Percentiles rank a stretch among this genome's conserved stretches.
phyloP scores from a whole-genome alignment of 2,888 invertebrate genomes.

The Norana najaformis region DNA sequence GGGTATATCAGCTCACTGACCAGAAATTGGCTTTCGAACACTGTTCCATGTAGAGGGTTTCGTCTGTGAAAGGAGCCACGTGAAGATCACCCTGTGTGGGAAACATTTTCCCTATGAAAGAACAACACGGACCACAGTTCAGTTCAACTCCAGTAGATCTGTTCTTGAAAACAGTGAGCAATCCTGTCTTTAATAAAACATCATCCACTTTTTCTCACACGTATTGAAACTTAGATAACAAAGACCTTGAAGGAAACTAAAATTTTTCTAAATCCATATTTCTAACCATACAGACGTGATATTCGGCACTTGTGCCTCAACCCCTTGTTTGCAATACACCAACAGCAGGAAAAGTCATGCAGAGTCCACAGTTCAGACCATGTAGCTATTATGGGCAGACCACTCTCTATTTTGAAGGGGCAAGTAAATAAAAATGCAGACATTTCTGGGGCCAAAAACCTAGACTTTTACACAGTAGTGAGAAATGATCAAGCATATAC shows the following conservation, averaged over 20 bases:
- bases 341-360: background rate
- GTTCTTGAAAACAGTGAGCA: background rate
- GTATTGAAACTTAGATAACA: background rate
- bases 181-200: constrained; percentile 13
- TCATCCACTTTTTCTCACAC: background rate
- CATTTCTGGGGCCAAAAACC: background rate
- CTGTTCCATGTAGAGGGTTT: constrained; percentile 95
- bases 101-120: constrained; percentile 84
- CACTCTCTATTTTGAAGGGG: background rate
- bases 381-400: background rate
- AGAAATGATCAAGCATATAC: background rate
- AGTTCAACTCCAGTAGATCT: background rate
- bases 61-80: constrained; percentile 96
- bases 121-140: background rate
- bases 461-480: background rate
- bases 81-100: constrained; percentile 95
- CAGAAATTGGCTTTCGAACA: constrained; percentile 98
- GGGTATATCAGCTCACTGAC: constrained; percentile 62
- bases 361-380: background rate
- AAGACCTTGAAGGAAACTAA: background rate
- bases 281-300: background rate
- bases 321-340: background rate
- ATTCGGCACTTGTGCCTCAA: background rate
- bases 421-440: background rate
- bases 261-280: no score